Evolutionary conservation across 2,797 vertebrate genomes (phyloP).

Genomic region (Girardinus metallicus): DNA sequence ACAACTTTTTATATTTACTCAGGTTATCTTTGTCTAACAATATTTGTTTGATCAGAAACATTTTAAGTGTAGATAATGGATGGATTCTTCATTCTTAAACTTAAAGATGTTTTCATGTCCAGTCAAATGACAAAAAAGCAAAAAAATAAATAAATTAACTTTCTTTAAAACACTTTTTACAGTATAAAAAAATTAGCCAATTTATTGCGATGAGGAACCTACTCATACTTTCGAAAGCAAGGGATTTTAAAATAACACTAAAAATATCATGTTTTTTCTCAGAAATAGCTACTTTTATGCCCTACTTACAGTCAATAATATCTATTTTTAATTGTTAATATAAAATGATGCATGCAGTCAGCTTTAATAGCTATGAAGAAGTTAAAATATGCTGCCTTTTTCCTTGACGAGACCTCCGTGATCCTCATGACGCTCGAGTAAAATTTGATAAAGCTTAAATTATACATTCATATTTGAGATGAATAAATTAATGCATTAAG

Average conservation of each 20-base stretch:
- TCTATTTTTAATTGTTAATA: neutral
- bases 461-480: constrained; percentile 1
- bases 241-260: neutral
- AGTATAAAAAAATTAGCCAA: neutral
- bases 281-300: neutral
- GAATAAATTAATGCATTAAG: constrained; percentile 2
- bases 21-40: too few species aligned
- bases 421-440: neutral
- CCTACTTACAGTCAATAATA: neutral
- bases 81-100: too few species aligned
- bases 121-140: neutral
- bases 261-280: neutral
- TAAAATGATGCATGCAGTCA: neutral
- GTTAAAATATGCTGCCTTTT: neutral
- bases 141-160: neutral
- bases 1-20: too few species aligned
- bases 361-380: neutral
- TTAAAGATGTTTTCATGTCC: neutral
- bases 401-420: neutral
- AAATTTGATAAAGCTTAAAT: neutral
- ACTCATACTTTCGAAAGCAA: neutral
- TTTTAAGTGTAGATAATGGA: too few species aligned
- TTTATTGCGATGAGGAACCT: neutral
- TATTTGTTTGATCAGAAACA: too few species aligned
- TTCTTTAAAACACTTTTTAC: neutral